These are phyloP conservation scores for Drosophila ananassae DNA, from an alignment of 1,140 invertebrate species.

Conservation along the genomic window DNA sequence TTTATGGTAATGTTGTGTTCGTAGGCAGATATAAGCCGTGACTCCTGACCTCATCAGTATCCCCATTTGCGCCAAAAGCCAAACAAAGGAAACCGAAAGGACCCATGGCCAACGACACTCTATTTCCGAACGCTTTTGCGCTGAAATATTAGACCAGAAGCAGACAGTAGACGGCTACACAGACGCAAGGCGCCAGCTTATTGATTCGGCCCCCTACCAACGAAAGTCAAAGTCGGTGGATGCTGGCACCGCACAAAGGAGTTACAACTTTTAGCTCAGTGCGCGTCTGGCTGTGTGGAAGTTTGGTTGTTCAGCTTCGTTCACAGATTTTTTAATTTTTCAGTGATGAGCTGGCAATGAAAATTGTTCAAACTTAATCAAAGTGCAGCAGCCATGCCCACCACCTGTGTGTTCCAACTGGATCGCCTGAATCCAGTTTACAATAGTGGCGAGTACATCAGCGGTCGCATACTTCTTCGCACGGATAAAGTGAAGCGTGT, in stretches of 20 bases:
- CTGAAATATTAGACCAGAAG: constrained; percentile 77
- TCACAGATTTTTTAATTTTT: constrained; percentile 9
- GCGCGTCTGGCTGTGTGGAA: constrained; percentile 77
- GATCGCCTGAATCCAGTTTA: constrained; percentile 78
- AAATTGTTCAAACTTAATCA: constrained; percentile 3
- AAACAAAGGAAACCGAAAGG: constrained; percentile 71
- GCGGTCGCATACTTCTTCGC: constrained; percentile 72
- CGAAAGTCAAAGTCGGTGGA: constrained; percentile 58
- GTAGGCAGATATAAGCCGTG: constrained; percentile 16
- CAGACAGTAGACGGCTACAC: constrained; percentile 77
- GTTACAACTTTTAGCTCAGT: constrained; percentile 46
- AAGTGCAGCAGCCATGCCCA: constrained; percentile 63
- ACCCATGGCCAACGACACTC: constrained; percentile 50
- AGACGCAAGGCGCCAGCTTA: constrained; percentile 81
- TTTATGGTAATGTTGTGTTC: constrained; percentile 29
- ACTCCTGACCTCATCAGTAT: constrained; percentile 58
- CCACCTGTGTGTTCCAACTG: constrained; percentile 78
- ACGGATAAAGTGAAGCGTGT: constrained; percentile 80
- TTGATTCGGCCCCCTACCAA: constrained; percentile 67
- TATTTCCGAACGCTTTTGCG: constrained; percentile 61
- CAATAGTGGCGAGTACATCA: constrained; percentile 79
- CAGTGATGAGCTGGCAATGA: constrained; percentile 16
- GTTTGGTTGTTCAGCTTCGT: constrained; percentile 47
- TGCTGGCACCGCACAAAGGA: constrained; percentile 48
- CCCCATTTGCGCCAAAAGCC: constrained; percentile 24